Evolutionary conservation across 2,888 invertebrate species (phyloP).

Genomic region (Aphidoletes aphidimyza): DNA sequence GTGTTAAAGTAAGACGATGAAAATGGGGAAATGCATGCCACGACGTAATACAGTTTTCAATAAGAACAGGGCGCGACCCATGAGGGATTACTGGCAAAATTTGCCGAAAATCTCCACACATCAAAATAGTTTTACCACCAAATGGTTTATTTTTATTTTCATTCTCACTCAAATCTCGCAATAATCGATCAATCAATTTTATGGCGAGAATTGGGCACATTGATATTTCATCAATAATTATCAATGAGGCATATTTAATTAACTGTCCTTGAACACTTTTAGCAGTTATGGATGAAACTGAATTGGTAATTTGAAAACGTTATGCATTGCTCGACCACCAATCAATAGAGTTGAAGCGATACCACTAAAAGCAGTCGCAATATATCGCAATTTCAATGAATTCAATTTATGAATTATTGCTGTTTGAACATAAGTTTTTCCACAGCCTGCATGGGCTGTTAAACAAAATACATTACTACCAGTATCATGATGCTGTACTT

Average conservation of each 20-base stretch:
- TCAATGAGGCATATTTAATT: slow-evolving; percentile 31
- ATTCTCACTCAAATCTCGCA: background rate
- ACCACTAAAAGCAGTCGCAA: slow-evolving; percentile 56
- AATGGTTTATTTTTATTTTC: slow-evolving; percentile 32
- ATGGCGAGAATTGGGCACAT: slow-evolving; percentile 53
- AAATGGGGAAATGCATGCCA: slow-evolving; percentile 53
- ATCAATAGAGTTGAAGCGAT: slow-evolving; percentile 56
- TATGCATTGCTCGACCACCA: slow-evolving; percentile 56
- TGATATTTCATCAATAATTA: slow-evolving; percentile 54
- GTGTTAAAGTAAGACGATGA: slow-evolving; percentile 44
- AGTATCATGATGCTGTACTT: slow-evolving; percentile 54
- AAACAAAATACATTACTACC: slow-evolving; percentile 56
- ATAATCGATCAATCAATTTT: slow-evolving; percentile 9
- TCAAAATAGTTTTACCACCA: slow-evolving; percentile 54
- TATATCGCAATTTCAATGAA: slow-evolving; percentile 21
- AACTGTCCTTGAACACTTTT: slow-evolving; percentile 19
- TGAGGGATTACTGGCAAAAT: slow-evolving; percentile 54
- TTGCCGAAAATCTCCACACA: slow-evolving; percentile 56
- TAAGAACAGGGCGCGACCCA: background rate
- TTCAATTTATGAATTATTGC: slow-evolving; percentile 54
- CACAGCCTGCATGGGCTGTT: slow-evolving; percentile 55
- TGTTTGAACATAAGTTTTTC: slow-evolving; percentile 54
- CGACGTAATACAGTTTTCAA: slow-evolving; percentile 54
- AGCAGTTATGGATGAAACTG: background rate
- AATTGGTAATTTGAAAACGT: slow-evolving; percentile 58